phyloP scores from a whole-genome alignment of 2,888 invertebrate genomes.

The Teinopalpus imperialis region DNA sequence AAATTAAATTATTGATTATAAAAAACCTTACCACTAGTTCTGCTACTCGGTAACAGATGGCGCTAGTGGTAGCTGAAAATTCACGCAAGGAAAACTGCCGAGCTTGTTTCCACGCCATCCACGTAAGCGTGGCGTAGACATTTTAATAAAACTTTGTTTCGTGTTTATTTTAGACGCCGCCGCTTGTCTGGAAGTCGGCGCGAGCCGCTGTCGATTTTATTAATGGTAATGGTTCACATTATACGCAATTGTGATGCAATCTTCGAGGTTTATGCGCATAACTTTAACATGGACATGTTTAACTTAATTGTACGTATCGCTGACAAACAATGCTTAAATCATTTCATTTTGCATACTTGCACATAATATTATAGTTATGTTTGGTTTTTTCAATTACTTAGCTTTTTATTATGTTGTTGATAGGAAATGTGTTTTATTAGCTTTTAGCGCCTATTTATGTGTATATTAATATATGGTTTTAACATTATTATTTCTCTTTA shows the following conservation, averaged over 20 bases:
- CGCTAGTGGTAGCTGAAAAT: constrained; percentile 39
- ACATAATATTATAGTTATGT: too few relatives aligned
- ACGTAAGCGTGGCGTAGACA: constrained; percentile 51
- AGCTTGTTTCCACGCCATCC: constrained; percentile 44
- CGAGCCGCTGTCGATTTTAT: constrained; percentile 44
- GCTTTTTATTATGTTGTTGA: too few relatives aligned
- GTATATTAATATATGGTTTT: too few relatives aligned
- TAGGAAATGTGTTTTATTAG: too few relatives aligned
- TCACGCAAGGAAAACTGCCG: constrained; percentile 15
- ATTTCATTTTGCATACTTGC: constrained; percentile 8
- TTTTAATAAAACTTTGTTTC: constrained; percentile 63
- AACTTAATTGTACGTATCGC: constrained; percentile 1
- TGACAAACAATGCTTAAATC: constrained; percentile 12
- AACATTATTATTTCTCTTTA: too few relatives aligned
- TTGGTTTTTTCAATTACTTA: too few relatives aligned
- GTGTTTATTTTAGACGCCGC: constrained; percentile 56
- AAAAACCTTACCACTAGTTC: constrained; percentile 40
- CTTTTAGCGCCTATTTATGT: too few relatives aligned
- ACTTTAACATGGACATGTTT: constrained; percentile 10
- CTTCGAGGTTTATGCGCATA: constrained; percentile 11
- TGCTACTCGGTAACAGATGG: constrained; percentile 70
- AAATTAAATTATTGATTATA: too few relatives aligned
- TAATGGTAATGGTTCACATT: constrained; percentile 53
- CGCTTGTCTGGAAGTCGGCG: constrained; percentile 44
- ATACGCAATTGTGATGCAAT: constrained; percentile 27